Evolutionary conservation across 2,797 vertebrate species (phyloP).

Genomic region (Brachyrhaphis roseni): DNA sequence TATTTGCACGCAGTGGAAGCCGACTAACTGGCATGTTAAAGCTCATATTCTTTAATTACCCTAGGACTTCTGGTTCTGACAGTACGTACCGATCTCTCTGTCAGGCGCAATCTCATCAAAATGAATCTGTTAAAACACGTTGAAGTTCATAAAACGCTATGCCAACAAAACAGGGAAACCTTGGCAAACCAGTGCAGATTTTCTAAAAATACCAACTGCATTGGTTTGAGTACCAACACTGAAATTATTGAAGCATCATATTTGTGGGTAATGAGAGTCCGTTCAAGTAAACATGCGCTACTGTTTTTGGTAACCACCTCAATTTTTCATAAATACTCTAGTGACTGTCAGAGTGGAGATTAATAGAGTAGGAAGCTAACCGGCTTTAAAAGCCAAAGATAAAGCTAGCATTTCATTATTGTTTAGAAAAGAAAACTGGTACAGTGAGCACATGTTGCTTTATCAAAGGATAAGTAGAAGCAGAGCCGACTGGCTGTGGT

Average conservation of each 20-base stretch:
- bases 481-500: background rate
- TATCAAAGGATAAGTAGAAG: background rate
- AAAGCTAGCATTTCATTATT: background rate
- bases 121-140: background rate
- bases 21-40: background rate
- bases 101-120: constrained; percentile 15
- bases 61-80: background rate
- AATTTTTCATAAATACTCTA: background rate
- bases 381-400: background rate
- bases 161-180: background rate
- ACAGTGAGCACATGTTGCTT: background rate
- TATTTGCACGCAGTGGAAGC: background rate
- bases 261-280: background rate
- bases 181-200: background rate
- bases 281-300: background rate
- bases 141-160: background rate
- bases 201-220: background rate
- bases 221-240: background rate
- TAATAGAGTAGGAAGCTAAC: background rate
- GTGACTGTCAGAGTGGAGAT: background rate
- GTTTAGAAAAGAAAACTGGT: background rate
- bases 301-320: background rate
- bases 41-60: background rate
- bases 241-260: background rate
- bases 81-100: constrained; percentile 53